These are phyloP conservation scores for Cervus canadensis DNA, from an alignment of 2,113 vertebrate genomes.

Conservation along the genomic window DNA sequence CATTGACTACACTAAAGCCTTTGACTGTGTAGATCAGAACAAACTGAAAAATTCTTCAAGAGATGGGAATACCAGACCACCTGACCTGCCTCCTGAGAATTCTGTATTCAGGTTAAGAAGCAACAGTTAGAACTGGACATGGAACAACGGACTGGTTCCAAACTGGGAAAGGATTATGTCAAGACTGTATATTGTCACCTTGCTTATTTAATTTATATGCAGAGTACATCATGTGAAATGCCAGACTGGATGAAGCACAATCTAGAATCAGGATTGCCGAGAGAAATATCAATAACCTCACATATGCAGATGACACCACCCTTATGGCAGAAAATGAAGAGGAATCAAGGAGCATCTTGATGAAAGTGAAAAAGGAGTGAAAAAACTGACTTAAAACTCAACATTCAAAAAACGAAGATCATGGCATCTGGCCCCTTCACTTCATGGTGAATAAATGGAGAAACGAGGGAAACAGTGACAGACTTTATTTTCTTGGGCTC, in stretches of 20 bases:
- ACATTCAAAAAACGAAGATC: not conserved
- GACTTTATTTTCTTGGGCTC: not conserved
- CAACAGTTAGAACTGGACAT: not conserved
- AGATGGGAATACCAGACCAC: not conserved
- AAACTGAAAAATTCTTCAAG: not conserved
- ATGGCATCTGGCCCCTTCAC: not conserved
- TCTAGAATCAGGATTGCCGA: not conserved
- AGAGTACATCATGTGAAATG: not conserved
- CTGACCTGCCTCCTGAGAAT: not conserved
- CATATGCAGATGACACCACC: not conserved
- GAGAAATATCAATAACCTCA: not conserved
- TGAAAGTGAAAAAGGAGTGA: not conserved
- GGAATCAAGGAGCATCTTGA: not conserved
- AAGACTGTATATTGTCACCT: not conserved
- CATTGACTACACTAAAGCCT: not conserved
- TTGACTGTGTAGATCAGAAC: not conserved
- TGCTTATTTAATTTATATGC: not conserved
- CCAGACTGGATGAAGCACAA: not conserved
- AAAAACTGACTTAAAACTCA: not conserved
- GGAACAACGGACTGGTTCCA: not conserved
- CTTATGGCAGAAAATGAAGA: not conserved
- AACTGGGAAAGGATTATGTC: not conserved
- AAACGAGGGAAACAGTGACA: not conserved
- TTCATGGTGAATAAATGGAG: not conserved
- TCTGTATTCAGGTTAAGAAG: not conserved